phyloP scores from a whole-genome alignment of 1,140 invertebrate species.

The Mycetomoellerius zeteki region DNA sequence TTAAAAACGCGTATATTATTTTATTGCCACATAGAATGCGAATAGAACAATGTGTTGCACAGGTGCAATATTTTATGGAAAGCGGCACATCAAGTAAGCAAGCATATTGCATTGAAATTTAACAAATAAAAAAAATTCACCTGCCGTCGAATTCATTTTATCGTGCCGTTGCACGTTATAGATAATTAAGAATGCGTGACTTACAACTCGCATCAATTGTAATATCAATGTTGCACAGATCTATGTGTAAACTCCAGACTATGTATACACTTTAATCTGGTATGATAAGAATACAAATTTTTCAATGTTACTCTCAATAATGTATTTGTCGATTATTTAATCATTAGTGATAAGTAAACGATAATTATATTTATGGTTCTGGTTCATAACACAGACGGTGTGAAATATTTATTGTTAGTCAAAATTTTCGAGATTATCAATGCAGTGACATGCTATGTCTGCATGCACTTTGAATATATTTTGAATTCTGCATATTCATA shows the following conservation, averaged over 20 bases:
- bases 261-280: slow-evolving; percentile 19
- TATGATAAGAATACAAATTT: slow-evolving; percentile 23
- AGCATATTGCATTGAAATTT: neutral
- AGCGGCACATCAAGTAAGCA: neutral
- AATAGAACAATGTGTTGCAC: neutral
- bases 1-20: neutral
- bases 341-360: slow-evolving; percentile 22
- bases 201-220: neutral
- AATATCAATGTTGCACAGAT: neutral
- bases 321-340: slow-evolving; percentile 28
- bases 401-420: neutral
- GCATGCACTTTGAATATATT: neutral
- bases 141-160: neutral
- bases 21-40: neutral
- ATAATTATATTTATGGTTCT: slow-evolving; percentile 39
- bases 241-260: neutral
- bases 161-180: neutral
- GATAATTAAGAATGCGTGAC: neutral
- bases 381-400: slow-evolving; percentile 10
- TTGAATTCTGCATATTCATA: neutral
- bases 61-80: neutral
- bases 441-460: neutral
- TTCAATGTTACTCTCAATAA: neutral
- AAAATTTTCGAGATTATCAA: slow-evolving; percentile 36
- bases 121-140: neutral